Percentiles rank a stretch among this genome's conserved stretches.
phyloP scores from a whole-genome alignment of 2,797 vertebrate genomes.

The Labeo calbasu region DNA sequence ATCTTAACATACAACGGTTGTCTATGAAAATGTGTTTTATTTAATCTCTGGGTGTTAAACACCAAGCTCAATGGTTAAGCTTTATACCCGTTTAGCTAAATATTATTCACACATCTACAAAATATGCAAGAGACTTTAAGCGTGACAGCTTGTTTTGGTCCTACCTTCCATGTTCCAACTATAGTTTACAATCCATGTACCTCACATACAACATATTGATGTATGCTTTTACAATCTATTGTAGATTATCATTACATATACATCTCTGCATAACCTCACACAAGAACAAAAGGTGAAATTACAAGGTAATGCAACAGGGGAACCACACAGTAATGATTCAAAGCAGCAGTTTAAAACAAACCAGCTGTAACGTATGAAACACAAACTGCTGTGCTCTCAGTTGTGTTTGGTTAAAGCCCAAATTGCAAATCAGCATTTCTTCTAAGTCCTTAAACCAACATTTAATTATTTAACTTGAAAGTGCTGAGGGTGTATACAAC shows the following conservation, averaged over 20 bases:
- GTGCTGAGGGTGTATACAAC: background rate
- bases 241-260: constrained; percentile 41
- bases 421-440: background rate
- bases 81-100: constrained; percentile 53
- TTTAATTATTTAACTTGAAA: background rate
- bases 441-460: background rate
- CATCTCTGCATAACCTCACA: constrained; percentile 37
- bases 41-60: constrained; percentile 52
- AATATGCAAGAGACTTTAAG: constrained; percentile 38
- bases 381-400: background rate
- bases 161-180: constrained; percentile 39
- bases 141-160: constrained; percentile 53
- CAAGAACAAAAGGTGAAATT: constrained; percentile 43
- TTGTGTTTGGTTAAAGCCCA: background rate
- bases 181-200: constrained; percentile 53
- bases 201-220: constrained; percentile 44
- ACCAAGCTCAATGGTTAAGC: constrained; percentile 41
- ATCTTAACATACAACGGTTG: constrained; percentile 52
- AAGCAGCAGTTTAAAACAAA: constrained; percentile 40
- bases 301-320: constrained; percentile 53
- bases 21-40: constrained; percentile 63
- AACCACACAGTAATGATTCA: constrained; percentile 41
- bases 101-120: constrained; percentile 51
- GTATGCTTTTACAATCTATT: constrained; percentile 48
- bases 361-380: constrained; percentile 42